Evolutionary conservation across 2,113 vertebrate genomes (phyloP).

Genomic region (Muntiacus muntjak): DNA sequence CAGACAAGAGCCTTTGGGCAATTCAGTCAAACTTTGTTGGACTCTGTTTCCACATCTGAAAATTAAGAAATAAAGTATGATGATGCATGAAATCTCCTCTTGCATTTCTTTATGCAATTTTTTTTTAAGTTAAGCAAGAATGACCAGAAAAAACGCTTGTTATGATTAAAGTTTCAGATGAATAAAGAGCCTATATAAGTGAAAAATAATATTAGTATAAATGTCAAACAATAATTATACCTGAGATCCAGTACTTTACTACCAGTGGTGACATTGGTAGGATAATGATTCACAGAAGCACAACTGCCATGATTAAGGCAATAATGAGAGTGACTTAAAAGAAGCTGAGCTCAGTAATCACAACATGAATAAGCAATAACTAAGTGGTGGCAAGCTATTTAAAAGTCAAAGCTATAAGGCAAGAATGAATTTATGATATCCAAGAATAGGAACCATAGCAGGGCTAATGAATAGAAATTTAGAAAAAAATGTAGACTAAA

Average conservation of each 20-base stretch:
- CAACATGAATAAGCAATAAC: not conserved
- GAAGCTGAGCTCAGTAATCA: not conserved
- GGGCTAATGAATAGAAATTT: not conserved
- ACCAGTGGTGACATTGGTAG: not conserved
- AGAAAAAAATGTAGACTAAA: not conserved
- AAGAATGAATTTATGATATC: not conserved
- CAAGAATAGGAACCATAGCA: not conserved
- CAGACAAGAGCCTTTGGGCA: not conserved
- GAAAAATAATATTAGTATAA: conserved; percentile 54
- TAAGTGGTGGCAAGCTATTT: not conserved
- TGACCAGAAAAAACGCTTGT: not conserved
- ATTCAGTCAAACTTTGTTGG: not conserved
- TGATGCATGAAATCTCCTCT: not conserved
- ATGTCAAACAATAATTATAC: conserved; percentile 52
- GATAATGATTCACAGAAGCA: conserved; percentile 27
- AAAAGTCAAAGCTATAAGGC: not conserved
- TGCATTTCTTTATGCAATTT: not conserved
- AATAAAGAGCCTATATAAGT: conserved; percentile 50
- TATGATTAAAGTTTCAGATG: conserved; percentile 34
- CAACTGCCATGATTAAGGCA: not conserved
- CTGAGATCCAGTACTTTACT: conserved; percentile 6
- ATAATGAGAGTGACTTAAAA: not conserved
- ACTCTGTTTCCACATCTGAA: conserved; percentile 13
- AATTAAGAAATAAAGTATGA: not conserved
- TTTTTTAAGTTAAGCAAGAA: conserved; percentile 23